Conservation (phyloP, 2,797 vertebrate genomes). For the Leucoraja ocellata region DNA sequence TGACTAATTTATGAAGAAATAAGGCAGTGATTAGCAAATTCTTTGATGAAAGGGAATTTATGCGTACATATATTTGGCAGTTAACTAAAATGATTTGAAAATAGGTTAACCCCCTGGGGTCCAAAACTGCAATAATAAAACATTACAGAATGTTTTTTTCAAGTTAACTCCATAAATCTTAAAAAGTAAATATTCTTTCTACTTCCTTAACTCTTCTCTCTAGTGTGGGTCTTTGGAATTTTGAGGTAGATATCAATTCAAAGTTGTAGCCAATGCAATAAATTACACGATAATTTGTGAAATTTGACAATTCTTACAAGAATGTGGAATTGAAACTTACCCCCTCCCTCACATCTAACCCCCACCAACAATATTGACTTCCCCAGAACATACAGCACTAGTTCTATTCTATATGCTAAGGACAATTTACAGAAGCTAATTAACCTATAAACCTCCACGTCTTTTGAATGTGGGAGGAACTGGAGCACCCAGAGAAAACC, state of each 20-base stretch:
- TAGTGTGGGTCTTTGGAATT: background rate
- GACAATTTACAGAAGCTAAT: too few relatives aligned
- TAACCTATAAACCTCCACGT: too few relatives aligned
- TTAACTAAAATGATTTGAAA: constrained; percentile 38
- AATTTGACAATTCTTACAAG: background rate
- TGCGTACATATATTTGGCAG: constrained; percentile 28
- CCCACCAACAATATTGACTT: background rate
- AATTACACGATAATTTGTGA: background rate
- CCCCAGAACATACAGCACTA: too few relatives aligned
- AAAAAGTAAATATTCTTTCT: background rate
- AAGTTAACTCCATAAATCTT: background rate
- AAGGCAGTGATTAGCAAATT: constrained; percentile 38
- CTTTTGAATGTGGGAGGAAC: too few relatives aligned
- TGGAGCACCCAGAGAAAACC: too few relatives aligned
- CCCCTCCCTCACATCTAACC: background rate
- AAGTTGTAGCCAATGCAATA: background rate
- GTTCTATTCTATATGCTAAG: too few relatives aligned
- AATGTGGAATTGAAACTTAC: background rate
- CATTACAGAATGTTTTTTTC: background rate
- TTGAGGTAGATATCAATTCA: too few relatives aligned
- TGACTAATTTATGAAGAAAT: constrained; percentile 38
- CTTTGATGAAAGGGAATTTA: constrained; percentile 38
- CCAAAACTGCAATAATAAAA: background rate
- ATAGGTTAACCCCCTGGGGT: constrained; percentile 29
- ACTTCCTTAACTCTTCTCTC: background rate